Evolutionary conservation across 1,140 invertebrate genomes (phyloP).

Genomic region (Hormaphis cornu): DNA sequence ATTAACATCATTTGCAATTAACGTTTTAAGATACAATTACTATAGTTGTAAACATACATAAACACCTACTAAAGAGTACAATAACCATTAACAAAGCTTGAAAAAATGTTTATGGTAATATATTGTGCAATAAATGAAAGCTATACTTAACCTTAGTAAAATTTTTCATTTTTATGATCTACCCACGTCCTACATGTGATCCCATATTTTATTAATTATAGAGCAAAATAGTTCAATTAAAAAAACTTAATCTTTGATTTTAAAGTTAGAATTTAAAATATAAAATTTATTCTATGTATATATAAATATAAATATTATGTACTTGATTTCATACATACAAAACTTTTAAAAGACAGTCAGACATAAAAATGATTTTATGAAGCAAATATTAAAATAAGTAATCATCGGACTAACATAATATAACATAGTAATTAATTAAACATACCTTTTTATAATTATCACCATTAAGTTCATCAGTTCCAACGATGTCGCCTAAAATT

Average conservation of each 20-base stretch:
- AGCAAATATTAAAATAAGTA: not conserved
- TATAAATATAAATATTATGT: not conserved
- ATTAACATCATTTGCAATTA: no score
- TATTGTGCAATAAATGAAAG: no score
- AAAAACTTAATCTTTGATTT: not conserved
- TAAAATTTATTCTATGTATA: not conserved
- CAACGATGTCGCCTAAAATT: not conserved
- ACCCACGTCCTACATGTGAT: no score
- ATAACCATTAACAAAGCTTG: no score
- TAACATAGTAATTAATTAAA: not conserved
- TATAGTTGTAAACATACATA: no score
- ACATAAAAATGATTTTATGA: constrained; percentile 16
- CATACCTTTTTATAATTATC: not conserved
- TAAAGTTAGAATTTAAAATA: not conserved
- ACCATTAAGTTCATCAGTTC: not conserved
- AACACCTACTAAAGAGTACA: no score
- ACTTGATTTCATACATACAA: not conserved
- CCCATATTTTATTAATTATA: no score
- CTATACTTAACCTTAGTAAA: no score
- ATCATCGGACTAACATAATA: not conserved
- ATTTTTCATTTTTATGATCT: no score
- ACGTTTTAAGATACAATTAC: no score
- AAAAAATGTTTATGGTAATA: no score
- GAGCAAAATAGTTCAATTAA: no score
- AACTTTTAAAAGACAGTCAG: constrained; percentile 7